Percentiles rank a stretch among this genome's conserved stretches.
phyloP scores from a whole-genome alignment of 2,113 vertebrate genomes.

The Uropsilus gracilis region DNA sequence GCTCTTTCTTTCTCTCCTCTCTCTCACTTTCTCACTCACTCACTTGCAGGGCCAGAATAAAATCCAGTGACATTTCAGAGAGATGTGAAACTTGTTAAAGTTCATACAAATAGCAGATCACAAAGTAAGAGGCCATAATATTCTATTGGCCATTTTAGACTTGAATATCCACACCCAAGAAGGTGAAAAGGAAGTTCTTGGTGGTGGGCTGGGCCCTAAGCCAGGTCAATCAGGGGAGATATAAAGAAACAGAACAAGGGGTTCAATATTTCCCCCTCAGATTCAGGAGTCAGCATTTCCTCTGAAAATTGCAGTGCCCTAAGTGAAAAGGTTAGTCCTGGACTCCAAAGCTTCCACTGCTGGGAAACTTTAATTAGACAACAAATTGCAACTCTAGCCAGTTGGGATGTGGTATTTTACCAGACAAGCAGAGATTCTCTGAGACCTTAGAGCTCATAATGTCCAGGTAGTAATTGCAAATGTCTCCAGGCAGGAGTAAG shows the following conservation, averaged over 20 bases:
- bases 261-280: neutral
- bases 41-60: neutral
- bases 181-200: neutral
- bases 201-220: neutral
- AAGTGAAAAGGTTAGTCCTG: constrained; percentile 7
- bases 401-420: constrained; percentile 34
- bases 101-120: neutral
- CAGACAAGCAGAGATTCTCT: neutral
- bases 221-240: neutral
- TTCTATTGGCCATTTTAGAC: neutral
- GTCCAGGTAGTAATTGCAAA: neutral
- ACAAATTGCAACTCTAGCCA: neutral
- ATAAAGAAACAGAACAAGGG: neutral
- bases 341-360: neutral
- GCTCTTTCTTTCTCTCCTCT: neutral
- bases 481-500: neutral
- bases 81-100: constrained; percentile 6
- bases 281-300: constrained; percentile 55
- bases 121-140: constrained; percentile 28
- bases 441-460: constrained; percentile 1
- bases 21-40: no score
- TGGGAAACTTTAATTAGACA: constrained; percentile 54
- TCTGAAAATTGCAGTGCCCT: constrained; percentile 53
- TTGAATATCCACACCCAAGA: neutral
- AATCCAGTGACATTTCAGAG: neutral